These are phyloP conservation scores for Cephus nigrinus DNA, from an alignment of 2,888 invertebrate species.

Conservation along the genomic window DNA sequence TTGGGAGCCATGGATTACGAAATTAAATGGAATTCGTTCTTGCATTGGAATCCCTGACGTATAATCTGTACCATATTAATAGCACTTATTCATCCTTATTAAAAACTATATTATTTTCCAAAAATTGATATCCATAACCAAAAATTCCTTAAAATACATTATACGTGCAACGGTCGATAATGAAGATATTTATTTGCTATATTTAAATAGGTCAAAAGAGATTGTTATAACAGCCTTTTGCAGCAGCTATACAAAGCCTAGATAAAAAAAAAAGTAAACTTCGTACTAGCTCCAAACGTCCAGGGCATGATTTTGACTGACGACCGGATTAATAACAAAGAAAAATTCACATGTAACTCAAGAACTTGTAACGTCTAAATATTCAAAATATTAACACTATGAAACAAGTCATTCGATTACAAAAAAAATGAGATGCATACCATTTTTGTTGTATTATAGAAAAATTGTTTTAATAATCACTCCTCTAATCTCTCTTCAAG, in stretches of 20 bases:
- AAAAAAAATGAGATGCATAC: background rate
- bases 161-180: background rate
- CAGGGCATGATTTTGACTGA: background rate
- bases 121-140: background rate
- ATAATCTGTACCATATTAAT: background rate
- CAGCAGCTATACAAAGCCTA: background rate
- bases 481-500: background rate
- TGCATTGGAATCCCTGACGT: background rate
- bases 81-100: background rate
- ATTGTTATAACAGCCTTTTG: background rate
- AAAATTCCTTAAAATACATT: background rate
- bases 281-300: background rate
- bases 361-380: background rate
- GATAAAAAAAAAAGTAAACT: background rate
- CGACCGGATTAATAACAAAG: background rate
- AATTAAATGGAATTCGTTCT: background rate
- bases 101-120: background rate
- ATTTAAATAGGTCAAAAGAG: background rate
- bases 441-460: too few species aligned
- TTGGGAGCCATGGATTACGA: background rate
- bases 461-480: too few species aligned
- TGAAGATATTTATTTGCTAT: background rate
- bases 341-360: background rate
- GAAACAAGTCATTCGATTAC: background rate
- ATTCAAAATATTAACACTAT: background rate